phyloP scores from a whole-genome alignment of 2,797 vertebrate genomes.

The Anniella stebbinsi region DNA sequence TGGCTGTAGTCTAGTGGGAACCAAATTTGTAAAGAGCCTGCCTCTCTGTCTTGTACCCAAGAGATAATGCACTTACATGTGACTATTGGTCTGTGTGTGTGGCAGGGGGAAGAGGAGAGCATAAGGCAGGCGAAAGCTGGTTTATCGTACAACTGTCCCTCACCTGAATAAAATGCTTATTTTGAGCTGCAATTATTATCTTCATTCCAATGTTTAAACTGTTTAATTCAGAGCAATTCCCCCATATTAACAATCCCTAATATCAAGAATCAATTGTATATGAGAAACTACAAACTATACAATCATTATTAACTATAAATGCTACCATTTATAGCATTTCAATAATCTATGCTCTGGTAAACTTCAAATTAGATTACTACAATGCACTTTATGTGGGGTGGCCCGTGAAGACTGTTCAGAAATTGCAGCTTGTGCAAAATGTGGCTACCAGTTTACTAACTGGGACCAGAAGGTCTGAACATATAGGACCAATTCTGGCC shows the following conservation, averaged over 20 bases:
- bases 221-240: not conserved
- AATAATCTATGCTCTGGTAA: too few relatives aligned
- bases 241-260: not conserved
- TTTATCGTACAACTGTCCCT: not conserved
- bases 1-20: constrained; percentile 7
- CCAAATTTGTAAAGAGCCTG: not conserved
- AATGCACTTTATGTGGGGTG: too few relatives aligned
- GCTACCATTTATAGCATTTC: too few relatives aligned
- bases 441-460: too few relatives aligned
- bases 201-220: not conserved
- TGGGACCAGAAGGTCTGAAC: too few relatives aligned
- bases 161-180: not conserved
- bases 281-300: not conserved
- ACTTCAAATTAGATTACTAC: too few relatives aligned
- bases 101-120: not conserved
- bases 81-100: not conserved
- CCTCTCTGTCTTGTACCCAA: not conserved
- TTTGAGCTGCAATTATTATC: not conserved
- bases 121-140: not conserved
- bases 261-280: not conserved
- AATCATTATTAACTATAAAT: constrained; percentile 3
- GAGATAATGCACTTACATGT: not conserved
- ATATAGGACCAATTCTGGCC: too few relatives aligned
- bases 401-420: too few relatives aligned
- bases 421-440: too few relatives aligned